A percentile compares a stretch with the other conserved stretches of the same genome.
phyloP scores from a whole-genome alignment of 2,113 vertebrate genomes.

The Cololabis saira region DNA sequence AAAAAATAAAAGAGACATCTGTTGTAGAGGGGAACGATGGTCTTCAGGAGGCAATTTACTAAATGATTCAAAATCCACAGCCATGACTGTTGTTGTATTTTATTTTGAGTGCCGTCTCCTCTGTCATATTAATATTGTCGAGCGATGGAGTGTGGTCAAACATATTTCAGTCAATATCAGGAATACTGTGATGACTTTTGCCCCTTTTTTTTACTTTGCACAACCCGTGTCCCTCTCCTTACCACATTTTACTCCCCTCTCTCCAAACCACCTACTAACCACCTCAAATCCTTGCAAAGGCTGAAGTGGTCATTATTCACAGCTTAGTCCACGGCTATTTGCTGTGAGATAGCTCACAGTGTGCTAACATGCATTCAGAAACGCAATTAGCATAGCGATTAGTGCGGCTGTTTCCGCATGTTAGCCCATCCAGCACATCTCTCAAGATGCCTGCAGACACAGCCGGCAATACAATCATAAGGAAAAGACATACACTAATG shows the following conservation, averaged over 20 bases:
- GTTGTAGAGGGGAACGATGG: slow-evolving; percentile 21
- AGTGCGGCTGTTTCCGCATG: slow-evolving; percentile 49
- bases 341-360: slow-evolving; percentile 66
- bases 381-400: slow-evolving; percentile 64
- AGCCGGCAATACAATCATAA: slow-evolving; percentile 34
- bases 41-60: slow-evolving; percentile 30
- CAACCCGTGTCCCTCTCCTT: slow-evolving; percentile 6
- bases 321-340: slow-evolving; percentile 54
- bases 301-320: slow-evolving; percentile 78
- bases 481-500: slow-evolving; percentile 10
- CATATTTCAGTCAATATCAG: slow-evolving; percentile 55
- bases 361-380: slow-evolving; percentile 50
- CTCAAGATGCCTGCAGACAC: slow-evolving; percentile 38
- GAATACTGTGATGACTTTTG: slow-evolving; percentile 45
- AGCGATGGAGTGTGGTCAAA: slow-evolving; percentile 32
- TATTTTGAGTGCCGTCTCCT: slow-evolving; percentile 39
- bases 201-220: slow-evolving; percentile 25
- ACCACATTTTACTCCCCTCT: slow-evolving; percentile 29
- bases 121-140: slow-evolving; percentile 39
- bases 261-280: slow-evolving; percentile 54
- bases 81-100: slow-evolving; percentile 13
- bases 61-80: slow-evolving; percentile 45
- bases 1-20: slow-evolving; percentile 21
- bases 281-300: slow-evolving; percentile 57
- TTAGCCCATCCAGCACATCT: slow-evolving; percentile 53